A percentile compares a stretch with the other conserved stretches of the same genome.
phyloP scores from a whole-genome alignment of 35 echinoderm and acorn worm species.

The Stichopus chloronotus region DNA sequence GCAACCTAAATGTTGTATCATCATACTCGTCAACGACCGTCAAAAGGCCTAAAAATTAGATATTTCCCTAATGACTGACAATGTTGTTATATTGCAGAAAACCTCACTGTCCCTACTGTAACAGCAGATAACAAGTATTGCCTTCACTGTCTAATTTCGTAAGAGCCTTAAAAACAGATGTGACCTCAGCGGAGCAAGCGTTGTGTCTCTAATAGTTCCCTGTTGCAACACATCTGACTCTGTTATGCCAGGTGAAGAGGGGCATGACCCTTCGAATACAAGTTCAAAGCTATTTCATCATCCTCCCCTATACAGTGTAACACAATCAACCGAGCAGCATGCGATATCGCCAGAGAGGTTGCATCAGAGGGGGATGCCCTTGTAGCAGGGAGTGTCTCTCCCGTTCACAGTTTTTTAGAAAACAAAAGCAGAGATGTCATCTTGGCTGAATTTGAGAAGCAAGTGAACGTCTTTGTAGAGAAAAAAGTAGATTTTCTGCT shows the following conservation, averaged over 20 bases:
- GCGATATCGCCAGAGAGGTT: constrained; percentile 79
- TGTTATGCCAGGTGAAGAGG: too few relatives aligned
- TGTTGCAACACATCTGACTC: too few relatives aligned
- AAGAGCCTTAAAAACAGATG: not conserved
- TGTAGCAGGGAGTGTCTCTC: constrained; percentile 78
- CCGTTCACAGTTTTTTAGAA: constrained; percentile 49
- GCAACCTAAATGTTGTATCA: too few relatives aligned
- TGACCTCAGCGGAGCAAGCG: not conserved
- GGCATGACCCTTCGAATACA: too few relatives aligned
- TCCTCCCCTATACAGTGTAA: constrained; percentile 41
- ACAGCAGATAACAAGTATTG: too few relatives aligned
- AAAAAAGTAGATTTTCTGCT: constrained; percentile 89
- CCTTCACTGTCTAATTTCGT: too few relatives aligned
- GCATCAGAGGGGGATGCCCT: constrained; percentile 80
- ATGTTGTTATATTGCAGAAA: too few relatives aligned
- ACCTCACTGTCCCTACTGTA: too few relatives aligned
- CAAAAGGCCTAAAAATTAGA: too few relatives aligned
- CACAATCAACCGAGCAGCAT: constrained; percentile 65
- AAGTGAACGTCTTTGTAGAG: constrained; percentile 64
- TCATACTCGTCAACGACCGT: too few relatives aligned
- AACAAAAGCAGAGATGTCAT: constrained; percentile 72
- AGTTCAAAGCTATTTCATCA: not conserved
- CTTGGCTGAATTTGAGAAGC: constrained; percentile 72
- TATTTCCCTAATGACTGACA: not conserved
- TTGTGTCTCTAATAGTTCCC: too few relatives aligned